Conservation (phyloP, 2,888 invertebrate species). For the Deroplatys truncata region DNA sequence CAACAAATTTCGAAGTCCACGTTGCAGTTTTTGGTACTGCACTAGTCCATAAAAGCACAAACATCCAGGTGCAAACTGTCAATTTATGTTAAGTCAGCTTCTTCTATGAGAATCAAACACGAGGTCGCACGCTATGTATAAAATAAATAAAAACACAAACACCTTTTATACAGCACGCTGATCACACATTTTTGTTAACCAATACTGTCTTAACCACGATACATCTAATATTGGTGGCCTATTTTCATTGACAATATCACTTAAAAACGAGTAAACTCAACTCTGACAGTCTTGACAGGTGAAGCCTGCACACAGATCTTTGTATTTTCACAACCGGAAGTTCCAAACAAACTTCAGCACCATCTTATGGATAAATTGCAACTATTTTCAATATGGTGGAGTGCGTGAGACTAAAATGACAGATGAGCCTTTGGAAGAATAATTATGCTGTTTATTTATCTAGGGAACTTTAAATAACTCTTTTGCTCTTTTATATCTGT, state of each 20-base stretch:
- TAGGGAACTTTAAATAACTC: too few relatives aligned
- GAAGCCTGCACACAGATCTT: constrained; percentile 7
- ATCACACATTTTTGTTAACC: neutral
- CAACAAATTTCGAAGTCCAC: neutral
- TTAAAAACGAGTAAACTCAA: neutral
- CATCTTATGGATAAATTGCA: neutral
- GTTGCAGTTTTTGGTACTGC: neutral
- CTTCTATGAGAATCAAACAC: constrained; percentile 1
- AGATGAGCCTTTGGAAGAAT: too few relatives aligned
- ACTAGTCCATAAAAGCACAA: neutral
- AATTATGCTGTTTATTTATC: too few relatives aligned
- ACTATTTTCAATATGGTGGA: neutral
- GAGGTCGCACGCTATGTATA: neutral
- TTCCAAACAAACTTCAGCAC: neutral
- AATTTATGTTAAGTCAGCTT: neutral
- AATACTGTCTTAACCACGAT: neutral
- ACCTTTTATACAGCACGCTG: neutral
- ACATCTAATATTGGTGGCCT: neutral
- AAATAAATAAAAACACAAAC: neutral
- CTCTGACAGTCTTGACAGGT: constrained; percentile 27
- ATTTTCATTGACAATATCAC: neutral
- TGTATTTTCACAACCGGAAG: neutral
- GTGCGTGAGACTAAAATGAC: too few relatives aligned
- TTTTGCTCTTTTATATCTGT: too few relatives aligned
- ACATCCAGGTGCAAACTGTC: neutral